A percentile compares a stretch with the other conserved stretches of the same genome.
Conservation (phyloP, 2,113 vertebrate genomes). For the Cromileptes altivelis region DNA sequence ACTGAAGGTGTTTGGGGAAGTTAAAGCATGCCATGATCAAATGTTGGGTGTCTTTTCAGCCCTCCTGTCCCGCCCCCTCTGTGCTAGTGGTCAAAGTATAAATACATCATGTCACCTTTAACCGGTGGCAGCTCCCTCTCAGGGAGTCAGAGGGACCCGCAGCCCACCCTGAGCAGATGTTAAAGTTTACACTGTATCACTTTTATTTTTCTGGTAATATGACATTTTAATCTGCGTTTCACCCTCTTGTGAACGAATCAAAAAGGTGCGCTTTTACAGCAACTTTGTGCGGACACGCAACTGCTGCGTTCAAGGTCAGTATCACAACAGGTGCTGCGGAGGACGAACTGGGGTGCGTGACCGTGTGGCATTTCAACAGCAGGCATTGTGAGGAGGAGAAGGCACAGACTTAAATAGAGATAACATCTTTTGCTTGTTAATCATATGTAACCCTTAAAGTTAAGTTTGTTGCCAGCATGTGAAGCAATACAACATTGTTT, state of each 20-base stretch:
- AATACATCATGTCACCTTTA: slow-evolving; percentile 79
- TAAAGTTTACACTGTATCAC: slow-evolving; percentile 13
- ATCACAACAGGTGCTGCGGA: slow-evolving; percentile 72
- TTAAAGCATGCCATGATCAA: not conserved
- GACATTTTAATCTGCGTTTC: not conserved
- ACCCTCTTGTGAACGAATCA: not conserved
- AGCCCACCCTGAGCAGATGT: slow-evolving; percentile 42
- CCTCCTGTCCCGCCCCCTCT: slow-evolving; percentile 52
- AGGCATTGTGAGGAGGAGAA: slow-evolving; percentile 1
- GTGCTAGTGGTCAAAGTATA: slow-evolving; percentile 74
- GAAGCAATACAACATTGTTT: not conserved
- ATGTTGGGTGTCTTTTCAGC: slow-evolving; percentile 19
- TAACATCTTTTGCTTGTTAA: not conserved
- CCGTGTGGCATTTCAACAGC: slow-evolving; percentile 60
- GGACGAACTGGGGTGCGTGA: slow-evolving; percentile 54
- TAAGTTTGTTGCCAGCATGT: not conserved
- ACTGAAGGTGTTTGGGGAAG: no score
- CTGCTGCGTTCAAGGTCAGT: slow-evolving; percentile 89
- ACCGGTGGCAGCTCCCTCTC: slow-evolving; percentile 70
- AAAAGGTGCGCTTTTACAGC: slow-evolving; percentile 12
- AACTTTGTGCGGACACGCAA: slow-evolving; percentile 31
- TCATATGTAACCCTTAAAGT: not conserved
- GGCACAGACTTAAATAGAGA: not conserved
- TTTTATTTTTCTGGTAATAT: not conserved
- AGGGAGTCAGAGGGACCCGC: slow-evolving; percentile 70